A percentile compares a stretch with the other conserved stretches of the same genome.
These are phyloP conservation scores for Naja naja DNA, from an alignment of 2,113 vertebrate species.

Conservation along the genomic window DNA sequence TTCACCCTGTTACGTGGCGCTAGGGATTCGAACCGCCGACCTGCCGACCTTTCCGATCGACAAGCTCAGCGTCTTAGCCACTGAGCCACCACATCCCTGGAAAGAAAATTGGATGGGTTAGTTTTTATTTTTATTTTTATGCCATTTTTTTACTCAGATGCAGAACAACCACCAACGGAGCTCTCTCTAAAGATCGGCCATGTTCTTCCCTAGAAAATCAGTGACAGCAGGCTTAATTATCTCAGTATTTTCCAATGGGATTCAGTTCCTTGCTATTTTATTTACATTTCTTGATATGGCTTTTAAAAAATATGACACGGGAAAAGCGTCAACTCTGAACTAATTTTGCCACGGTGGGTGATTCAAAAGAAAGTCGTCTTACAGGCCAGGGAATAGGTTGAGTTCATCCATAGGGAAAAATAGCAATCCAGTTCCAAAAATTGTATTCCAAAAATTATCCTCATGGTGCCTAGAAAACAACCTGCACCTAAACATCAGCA, in stretches of 20 bases:
- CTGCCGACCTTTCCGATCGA: no score
- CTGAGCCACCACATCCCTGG: no score
- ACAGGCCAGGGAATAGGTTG: background rate
- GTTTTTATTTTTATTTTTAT: slow-evolving; percentile 12
- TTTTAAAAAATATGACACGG: background rate
- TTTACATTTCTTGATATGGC: background rate
- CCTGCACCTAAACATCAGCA: no score
- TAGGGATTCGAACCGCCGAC: no score
- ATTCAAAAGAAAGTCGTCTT: background rate
- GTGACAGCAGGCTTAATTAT: slow-evolving; percentile 24
- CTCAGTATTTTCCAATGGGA: slow-evolving; percentile 22
- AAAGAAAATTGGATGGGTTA: background rate
- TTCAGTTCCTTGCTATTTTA: background rate
- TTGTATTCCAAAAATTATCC: no score
- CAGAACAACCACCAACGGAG: slow-evolving; percentile 38
- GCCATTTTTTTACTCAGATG: slow-evolving; percentile 6
- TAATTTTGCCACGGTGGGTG: background rate
- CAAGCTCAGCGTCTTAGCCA: no score
- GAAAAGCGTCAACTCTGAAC: background rate
- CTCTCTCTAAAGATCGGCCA: slow-evolving; percentile 4
- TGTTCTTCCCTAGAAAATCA: slow-evolving; percentile 19
- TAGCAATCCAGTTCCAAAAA: background rate
- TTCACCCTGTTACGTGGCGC: no score
- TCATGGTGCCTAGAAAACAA: no score
- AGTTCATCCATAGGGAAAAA: background rate